Conservation (phyloP, 2,888 invertebrate species). For the Cepaea hortensis region DNA sequence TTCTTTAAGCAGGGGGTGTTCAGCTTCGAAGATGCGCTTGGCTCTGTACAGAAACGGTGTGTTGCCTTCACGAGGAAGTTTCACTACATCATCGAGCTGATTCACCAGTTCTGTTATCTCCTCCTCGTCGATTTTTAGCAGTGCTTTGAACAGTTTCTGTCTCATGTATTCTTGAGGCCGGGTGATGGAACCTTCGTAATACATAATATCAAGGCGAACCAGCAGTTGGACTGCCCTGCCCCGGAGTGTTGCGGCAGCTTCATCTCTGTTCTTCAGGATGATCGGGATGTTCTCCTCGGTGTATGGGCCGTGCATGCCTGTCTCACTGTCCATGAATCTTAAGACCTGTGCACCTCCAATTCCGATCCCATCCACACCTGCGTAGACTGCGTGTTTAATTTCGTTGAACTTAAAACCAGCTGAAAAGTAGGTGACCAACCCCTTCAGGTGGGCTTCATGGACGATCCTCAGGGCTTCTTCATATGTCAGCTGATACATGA, state of each 20-base stretch:
- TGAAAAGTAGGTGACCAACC: conserved; percentile 61
- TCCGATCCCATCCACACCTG: conserved; percentile 61
- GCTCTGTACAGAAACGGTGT: conserved; percentile 50
- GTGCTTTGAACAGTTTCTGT: conserved; percentile 55
- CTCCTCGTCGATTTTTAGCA: conserved; percentile 52
- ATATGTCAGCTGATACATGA: conserved; percentile 62
- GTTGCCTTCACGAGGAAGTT: conserved; percentile 45
- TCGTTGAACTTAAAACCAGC: conserved; percentile 64
- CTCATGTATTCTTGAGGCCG: conserved; percentile 52
- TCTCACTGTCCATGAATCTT: conserved; percentile 59
- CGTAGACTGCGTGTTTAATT: conserved; percentile 60
- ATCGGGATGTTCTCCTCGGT: conserved; percentile 62
- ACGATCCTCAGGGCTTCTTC: conserved; percentile 60
- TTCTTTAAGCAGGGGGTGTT: conserved; percentile 54
- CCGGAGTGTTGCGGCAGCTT: conserved; percentile 55
- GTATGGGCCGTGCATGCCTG: conserved; percentile 64
- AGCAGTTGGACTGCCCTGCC: conserved; percentile 59
- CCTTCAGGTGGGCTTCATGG: conserved; percentile 59
- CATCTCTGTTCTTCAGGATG: conserved; percentile 57
- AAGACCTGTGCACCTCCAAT: conserved; percentile 62
- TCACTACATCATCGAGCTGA: conserved; percentile 24
- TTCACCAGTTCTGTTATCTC: conserved; percentile 43
- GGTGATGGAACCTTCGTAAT: conserved; percentile 59
- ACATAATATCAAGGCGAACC: conserved; percentile 61
- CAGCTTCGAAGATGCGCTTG: conserved; percentile 52